Evolutionary conservation across 1,140 invertebrate species (phyloP), one percentile per base, ranked within the genome.

Genomic region (Hyles euphorbiae): DNA sequence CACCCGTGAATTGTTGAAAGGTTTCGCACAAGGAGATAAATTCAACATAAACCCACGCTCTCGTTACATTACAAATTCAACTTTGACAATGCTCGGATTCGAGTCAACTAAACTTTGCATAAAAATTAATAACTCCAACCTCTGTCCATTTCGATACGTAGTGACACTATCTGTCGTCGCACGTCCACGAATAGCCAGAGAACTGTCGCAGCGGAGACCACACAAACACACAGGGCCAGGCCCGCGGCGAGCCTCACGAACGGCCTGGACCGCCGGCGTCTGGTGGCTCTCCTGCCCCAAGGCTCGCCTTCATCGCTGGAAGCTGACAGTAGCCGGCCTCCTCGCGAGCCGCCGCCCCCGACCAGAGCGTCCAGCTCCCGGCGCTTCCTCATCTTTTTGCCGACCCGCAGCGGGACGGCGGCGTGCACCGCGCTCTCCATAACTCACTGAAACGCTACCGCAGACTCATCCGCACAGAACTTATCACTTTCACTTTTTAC

Each of bases 181-280:
- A 93, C 92, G 69, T 94, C 93, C 40, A 93, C 91, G 73, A 94
- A 93, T 3, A 93, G 87, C 92, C 93, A 94, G 58, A 93, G 89
- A 44, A 93, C 90, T 45, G 92, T 92, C 12, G 91, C 90, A 6
- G 93, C 93, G 36, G 92, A 91, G 3, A 93, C 89, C n/a, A 93
- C 89, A 63, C 92, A 92, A 3, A 92, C 90, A 65, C 92, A 92
- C 34, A 92, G 87, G 4, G 93, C 89, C 59, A 93, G 89, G 10
- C 90, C 91, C 33, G 91, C 91, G 63, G 92, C 93, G 8, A 92
- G 90, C 43, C 91, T 88, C 34, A 93, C 67, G 56, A 93, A 85
- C 6, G 78, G 82, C 5, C 78, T 65, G 46, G 74, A 77, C 33
- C 74, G 72, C 9, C 76, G 82, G 12, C 78, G 71, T 3, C 79